Conservation (phyloP, 2,113 vertebrate genomes). For the Cololabis saira region DNA sequence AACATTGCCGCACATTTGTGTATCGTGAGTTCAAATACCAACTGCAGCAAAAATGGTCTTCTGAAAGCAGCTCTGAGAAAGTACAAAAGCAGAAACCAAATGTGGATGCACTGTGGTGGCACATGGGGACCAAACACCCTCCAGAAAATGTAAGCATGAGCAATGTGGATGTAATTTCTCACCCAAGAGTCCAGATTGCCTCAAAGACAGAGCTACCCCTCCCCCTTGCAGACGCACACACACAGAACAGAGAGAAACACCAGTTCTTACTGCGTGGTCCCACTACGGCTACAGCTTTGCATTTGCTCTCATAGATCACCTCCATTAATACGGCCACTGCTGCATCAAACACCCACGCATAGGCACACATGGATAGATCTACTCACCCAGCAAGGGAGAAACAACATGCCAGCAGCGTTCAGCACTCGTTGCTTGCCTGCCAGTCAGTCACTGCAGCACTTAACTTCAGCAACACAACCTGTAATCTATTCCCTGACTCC, state of each 20-base stretch:
- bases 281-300: constrained; percentile 49
- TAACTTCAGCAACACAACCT: constrained; percentile 72
- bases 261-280: constrained; percentile 45
- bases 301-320: constrained; percentile 70
- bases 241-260: constrained; percentile 19
- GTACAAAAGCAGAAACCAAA: constrained; percentile 22
- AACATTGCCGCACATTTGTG: no score
- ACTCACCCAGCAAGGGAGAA: constrained; percentile 76
- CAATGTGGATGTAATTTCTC: constrained; percentile 49
- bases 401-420: constrained; percentile 69
- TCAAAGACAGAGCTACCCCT: constrained; percentile 15
- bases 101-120: neutral
- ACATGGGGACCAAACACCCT: constrained; percentile 1
- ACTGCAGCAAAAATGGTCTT: constrained; percentile 6
- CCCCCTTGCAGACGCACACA: neutral
- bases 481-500: constrained; percentile 52
- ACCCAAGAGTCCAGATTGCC: constrained; percentile 44
- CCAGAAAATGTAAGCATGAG: constrained; percentile 43
- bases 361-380: constrained; percentile 47
- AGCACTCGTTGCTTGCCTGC: constrained; percentile 42
- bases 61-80: constrained; percentile 3
- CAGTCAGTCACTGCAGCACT: constrained; percentile 66
- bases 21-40: neutral
- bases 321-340: constrained; percentile 75
- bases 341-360: constrained; percentile 64